Base-by-base conservation (phyloP, 2,797 vertebrate species). In the Urosaurus nigricauda region DNA sequence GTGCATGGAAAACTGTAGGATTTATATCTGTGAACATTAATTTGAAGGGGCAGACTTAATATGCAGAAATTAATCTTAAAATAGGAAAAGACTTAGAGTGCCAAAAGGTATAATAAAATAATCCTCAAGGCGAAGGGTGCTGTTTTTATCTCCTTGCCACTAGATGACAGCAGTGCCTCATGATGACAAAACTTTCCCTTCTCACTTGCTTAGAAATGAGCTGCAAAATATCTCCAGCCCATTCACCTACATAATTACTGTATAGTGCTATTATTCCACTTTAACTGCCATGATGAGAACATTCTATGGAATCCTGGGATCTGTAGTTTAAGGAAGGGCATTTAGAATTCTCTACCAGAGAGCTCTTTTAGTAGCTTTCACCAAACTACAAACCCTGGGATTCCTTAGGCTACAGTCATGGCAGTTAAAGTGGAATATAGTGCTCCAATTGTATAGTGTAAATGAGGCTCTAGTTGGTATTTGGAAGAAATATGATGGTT, bases 101-200 rank as follows among this genome's bases (percentile, higher is more conserved):
- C n/a, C 19, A 5, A 53, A 19, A 63, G 11, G 37, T 43, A 32
- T 19, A 51, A 83, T 14, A 35, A n/a, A 47, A 47, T 14, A 1
- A 12, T 29, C 2, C 9, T 0, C 4, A 60, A 60, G 2, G 12
- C 8, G 35, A 77, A 11, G 14, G 12, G 4, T 70, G 17, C 47
- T 58, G 47, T 43, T 75, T 19, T 7, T 1, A 43, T 43, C 43
- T 3, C 21, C 5, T 24, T n/a, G 79, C 32, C 88, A 75, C 79
- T 82, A 82, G 88, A 32, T 89, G 84, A 71, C 73, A 89, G 84
- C 47, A 82, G 21, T 82, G 35, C 70, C 26, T 32, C 60, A 43
- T 40, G 16, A 43, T 40, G 16, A 63, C 63, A 29, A 21, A 65
- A 60, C 53, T 14, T 17, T 51, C 35, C 19, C 3, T 8, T 24